Percentiles rank a stretch among this genome's conserved stretches.
These are phyloP conservation scores for Coregonus suidteri DNA, from an alignment of 2,797 vertebrate species.

Conservation along the genomic window DNA sequence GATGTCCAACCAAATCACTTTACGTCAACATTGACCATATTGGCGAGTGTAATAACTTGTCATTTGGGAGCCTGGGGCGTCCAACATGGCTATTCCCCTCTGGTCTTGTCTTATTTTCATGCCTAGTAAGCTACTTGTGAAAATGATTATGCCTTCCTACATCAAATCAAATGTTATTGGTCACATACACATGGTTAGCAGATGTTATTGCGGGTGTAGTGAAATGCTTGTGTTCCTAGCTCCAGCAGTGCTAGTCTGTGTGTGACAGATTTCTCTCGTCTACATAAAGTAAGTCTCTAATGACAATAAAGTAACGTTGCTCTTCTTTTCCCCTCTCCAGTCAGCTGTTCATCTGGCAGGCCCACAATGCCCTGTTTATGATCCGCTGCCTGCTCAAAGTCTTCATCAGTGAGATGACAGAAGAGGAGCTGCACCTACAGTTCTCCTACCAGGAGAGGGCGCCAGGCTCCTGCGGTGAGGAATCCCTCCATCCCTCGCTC, in stretches of 20 bases:
- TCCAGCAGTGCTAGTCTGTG: no score
- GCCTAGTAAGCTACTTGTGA: no score
- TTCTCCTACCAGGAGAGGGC: conserved; percentile 89
- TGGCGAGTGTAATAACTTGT: neutral
- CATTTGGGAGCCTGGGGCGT: no score
- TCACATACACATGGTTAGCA: no score
- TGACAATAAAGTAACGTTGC: neutral
- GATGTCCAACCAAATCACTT: neutral
- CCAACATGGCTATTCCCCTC: no score
- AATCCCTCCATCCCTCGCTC: neutral
- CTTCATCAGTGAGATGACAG: conserved; percentile 89
- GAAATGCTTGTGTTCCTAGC: no score
- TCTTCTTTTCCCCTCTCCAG: conserved; percentile 71
- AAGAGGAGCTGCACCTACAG: conserved; percentile 91
- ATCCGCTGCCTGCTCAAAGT: conserved; percentile 96
- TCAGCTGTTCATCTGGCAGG: conserved; percentile 99
- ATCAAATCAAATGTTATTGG: no score
- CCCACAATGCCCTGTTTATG: conserved; percentile 96
- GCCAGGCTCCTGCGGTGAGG: conserved; percentile 83
- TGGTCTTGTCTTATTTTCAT: no score
- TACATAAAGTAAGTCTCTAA: neutral
- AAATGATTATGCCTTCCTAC: no score
- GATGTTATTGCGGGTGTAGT: no score
- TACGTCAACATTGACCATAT: neutral
- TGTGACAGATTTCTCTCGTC: neutral